phyloP scores from a whole-genome alignment of 2,888 invertebrate genomes.

The Plutella xylostella region DNA sequence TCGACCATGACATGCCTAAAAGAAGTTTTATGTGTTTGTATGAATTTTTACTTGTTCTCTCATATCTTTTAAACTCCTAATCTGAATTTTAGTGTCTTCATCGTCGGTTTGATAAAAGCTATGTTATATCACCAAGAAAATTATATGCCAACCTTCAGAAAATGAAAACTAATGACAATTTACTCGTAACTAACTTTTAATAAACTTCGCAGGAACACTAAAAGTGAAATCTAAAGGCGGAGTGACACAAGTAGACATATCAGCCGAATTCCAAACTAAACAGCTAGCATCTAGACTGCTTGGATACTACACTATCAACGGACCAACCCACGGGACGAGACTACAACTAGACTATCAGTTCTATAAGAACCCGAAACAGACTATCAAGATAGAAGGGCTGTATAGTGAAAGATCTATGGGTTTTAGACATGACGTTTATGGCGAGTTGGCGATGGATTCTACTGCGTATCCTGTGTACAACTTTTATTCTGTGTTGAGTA shows the following conservation, averaged over 20 bases:
- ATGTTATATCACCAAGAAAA: too few relatives aligned
- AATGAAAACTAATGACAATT: background rate
- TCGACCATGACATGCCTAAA: background rate
- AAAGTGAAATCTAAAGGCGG: conserved; percentile 63
- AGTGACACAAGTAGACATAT: conserved; percentile 81
- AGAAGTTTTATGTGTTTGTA: background rate
- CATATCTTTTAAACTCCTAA: too few relatives aligned
- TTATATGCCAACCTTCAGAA: too few relatives aligned
- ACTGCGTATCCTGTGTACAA: conserved; percentile 82
- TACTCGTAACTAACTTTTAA: background rate
- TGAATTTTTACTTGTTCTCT: too few relatives aligned
- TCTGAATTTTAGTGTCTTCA: too few relatives aligned
- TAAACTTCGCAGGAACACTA: conserved; percentile 31
- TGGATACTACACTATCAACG: conserved; percentile 76
- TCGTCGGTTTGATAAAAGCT: too few relatives aligned
- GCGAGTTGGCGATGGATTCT: conserved; percentile 76
- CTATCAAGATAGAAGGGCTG: conserved; percentile 57
- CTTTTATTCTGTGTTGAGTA: conserved; percentile 73
- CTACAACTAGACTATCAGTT: conserved; percentile 77
- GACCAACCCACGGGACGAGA: conserved; percentile 66
- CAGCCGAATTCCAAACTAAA: conserved; percentile 82
- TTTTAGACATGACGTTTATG: conserved; percentile 70
- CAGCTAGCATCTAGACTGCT: conserved; percentile 78
- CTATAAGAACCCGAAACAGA: conserved; percentile 66
- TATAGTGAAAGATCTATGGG: conserved; percentile 69